Base-by-base conservation (phyloP, 2,113 vertebrate genomes). In the Lates calcarifer region DNA sequence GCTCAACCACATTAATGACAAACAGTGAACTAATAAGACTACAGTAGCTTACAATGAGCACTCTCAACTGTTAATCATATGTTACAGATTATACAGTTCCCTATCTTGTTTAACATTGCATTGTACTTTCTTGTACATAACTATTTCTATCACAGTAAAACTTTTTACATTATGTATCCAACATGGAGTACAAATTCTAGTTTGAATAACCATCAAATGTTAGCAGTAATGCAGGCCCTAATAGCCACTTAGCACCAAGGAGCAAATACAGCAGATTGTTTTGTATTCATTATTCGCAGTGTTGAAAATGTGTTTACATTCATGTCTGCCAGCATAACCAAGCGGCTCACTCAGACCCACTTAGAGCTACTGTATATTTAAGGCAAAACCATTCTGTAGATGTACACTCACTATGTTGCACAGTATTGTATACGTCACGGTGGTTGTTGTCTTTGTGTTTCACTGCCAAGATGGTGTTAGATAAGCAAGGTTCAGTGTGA, bases 221-320 rank as follows among this genome's bases (percentile, higher is more conserved):
- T 58, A 39, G 28, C 53, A 8, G 17, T 45, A 29, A 75, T 68
- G 6, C 9, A 63, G 39, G 31, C 26, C n/a, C 55, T 66, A 60
- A 74, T 62, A 51, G 79, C 24, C 64, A 76, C 35, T 64, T 74
- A 56, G 51, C 53, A 60, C n/a, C 43, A 22, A 20, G 3, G 13
- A 43, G 39, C 17, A 70, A 43, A 73, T 70, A n/a, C 9, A 67
- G 53, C 13, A 22, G 11, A 76, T 58, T 82, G 66, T 74, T 56
- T 51, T 20, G 49, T 70, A 55, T 68, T 77, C 24, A 74, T 81
- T 83, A 65, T 77, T 81, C n/a, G 57, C 41, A 77, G 74, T 43
- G 70, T 45, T 45, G 61, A n/a, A n/a, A n/a, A n/a, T n/a, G n/a
- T n/a, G n/a, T n/a, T n/a, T n/a, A n/a, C n/a, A n/a, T n/a, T n/a